Base-by-base conservation (phyloP, 2,797 vertebrate genomes). In the Menidia menidia region DNA sequence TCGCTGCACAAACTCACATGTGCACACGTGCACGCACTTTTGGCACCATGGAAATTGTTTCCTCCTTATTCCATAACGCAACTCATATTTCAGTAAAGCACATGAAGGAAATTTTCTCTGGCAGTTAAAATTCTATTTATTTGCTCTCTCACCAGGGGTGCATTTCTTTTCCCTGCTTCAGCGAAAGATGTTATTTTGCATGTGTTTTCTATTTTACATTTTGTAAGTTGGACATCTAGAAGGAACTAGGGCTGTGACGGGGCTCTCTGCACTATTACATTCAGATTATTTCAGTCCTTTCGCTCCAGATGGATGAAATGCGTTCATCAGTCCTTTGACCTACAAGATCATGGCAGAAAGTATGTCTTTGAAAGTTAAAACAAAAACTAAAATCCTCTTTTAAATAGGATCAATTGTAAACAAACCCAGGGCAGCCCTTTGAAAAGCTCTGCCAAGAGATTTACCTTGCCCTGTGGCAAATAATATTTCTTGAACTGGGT, bases 361-460 rank as follows among this genome's bases (percentile, higher is more conserved):
- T 84, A 82, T 77, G 88, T 85, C 92, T 95, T 93, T 95, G 92
- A 95, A 94, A 92, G 92, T 84, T 93, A 92, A 93, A 94, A 93
- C 87, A 88, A 93, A 32, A 53, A 2, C 25, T 1, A 89, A 94
- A 94, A 92, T 90, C 91, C 87, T 92, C 93, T 95, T 94, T 94
- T 94, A 94, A 94, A 94, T 95, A 94, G 94, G 93, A 95, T 94
- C 93, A 95, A 94, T 95, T 93, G 93, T 94, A 94, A 95, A 95
- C 94, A 94, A 95, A 95, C 92, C 91, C 89, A 92, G 92, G 93
- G 93, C 94, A 93, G 92, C 86, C 90, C 94, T 95, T 94, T 95
- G 94, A 95, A 94, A 93, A 90, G 86, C 90, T 88, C 86, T 89
- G 91, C 93, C 94, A 93, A 93, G 94, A 95, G 94, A 95, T 93